Conservation (phyloP, 2,113 vertebrate genomes). For the Aepyceros melampus region DNA sequence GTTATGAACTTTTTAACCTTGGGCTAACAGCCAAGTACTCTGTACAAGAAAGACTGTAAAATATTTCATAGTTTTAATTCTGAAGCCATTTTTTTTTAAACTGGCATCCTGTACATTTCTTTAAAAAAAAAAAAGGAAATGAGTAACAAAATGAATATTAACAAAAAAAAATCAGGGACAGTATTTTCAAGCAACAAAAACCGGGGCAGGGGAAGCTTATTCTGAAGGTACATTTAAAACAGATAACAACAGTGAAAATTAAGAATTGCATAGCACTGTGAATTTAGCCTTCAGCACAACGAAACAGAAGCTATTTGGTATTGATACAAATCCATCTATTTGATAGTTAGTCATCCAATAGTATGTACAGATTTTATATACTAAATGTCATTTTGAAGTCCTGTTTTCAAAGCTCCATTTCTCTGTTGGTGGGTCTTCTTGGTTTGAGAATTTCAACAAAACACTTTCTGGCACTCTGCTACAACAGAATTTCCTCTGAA, state of each 20-base stretch:
- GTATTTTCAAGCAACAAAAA: conserved; percentile 86
- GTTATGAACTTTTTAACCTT: conserved; percentile 78
- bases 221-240: conserved; percentile 86
- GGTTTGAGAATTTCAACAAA: conserved; percentile 69
- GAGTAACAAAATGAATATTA: conserved; percentile 76
- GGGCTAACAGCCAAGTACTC: conserved; percentile 86
- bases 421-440: conserved; percentile 57
- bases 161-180: conserved; percentile 79
- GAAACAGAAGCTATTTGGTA: conserved; percentile 91
- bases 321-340: conserved; percentile 87
- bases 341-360: conserved; percentile 84
- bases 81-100: conserved; percentile 79
- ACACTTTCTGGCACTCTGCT: conserved; percentile 80
- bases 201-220: conserved; percentile 83
- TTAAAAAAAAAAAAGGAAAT: conserved; percentile 60
- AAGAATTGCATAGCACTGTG: conserved; percentile 95
- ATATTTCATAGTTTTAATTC: conserved; percentile 89
- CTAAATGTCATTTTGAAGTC: conserved; percentile 80
- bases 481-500: conserved; percentile 58
- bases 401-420: conserved; percentile 81
- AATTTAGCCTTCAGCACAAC: conserved; percentile 86
- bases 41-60: conserved; percentile 88
- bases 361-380: conserved; percentile 90
- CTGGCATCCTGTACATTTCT: conserved; percentile 85
- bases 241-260: conserved; percentile 82